These are phyloP conservation scores for Callospermophilus lateralis DNA, from an alignment of 2,113 vertebrate species.

Conservation along the genomic window DNA sequence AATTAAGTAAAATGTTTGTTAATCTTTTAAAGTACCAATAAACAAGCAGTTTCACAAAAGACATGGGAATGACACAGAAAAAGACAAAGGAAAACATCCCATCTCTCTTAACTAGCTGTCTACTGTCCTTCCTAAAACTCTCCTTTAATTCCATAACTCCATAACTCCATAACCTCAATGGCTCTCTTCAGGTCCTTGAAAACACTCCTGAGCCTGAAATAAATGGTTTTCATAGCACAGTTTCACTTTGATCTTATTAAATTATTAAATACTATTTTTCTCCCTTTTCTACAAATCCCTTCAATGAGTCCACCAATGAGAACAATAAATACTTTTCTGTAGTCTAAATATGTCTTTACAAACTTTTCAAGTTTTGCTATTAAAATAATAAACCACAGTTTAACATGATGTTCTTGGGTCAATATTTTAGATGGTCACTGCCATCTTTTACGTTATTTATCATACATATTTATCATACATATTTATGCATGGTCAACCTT, in stretches of 20 bases:
- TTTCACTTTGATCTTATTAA: slow-evolving; percentile 41
- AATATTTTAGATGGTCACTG: background rate
- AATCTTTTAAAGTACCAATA: slow-evolving; percentile 19
- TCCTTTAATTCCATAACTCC: background rate
- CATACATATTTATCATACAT: too few relatives aligned
- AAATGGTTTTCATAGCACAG: slow-evolving; percentile 1
- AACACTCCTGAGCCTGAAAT: background rate
- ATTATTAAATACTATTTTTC: slow-evolving; percentile 19
- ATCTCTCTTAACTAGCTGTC: background rate
- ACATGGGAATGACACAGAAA: background rate
- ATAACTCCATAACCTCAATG: background rate
- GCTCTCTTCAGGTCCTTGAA: background rate
- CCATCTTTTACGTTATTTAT: background rate
- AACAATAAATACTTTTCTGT: slow-evolving; percentile 6
- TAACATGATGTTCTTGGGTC: background rate
- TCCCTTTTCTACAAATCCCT: slow-evolving; percentile 36
- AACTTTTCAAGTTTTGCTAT: background rate
- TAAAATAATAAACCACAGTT: slow-evolving; percentile 31
- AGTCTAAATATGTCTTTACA: background rate
- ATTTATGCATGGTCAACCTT: background rate
- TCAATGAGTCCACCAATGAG: slow-evolving; percentile 21
- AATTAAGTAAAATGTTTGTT: slow-evolving; percentile 48
- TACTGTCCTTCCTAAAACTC: background rate
- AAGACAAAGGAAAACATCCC: background rate
- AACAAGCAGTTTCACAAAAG: slow-evolving; percentile 54